Conservation (phyloP, 2,797 vertebrate species). For the Melanotaenia maccullochi region DNA sequence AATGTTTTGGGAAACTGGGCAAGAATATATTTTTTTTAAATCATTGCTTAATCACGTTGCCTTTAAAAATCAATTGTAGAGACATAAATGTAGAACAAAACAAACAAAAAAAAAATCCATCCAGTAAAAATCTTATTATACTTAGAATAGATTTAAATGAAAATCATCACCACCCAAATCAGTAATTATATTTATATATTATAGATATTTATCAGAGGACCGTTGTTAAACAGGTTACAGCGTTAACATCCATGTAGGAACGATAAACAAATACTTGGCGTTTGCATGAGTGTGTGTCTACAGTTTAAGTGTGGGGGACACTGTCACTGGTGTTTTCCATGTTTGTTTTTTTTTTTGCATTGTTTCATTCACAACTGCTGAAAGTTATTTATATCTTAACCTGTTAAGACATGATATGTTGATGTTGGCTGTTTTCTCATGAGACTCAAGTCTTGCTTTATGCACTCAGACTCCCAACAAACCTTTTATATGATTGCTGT, state of each 20-base stretch:
- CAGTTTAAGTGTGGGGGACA: conserved; percentile 14
- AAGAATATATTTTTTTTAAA: conserved; percentile 15
- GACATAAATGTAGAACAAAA: conserved; percentile 24
- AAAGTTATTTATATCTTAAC: conserved; percentile 49
- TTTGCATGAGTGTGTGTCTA: conserved; percentile 58
- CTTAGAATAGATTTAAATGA: conserved; percentile 18
- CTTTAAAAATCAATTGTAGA: conserved; percentile 29
- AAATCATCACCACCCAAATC: background rate
- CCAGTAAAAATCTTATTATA: background rate
- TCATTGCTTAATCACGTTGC: conserved; percentile 30
- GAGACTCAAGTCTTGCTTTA: conserved; percentile 4
- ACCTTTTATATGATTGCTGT: conserved; percentile 21
- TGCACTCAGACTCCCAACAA: conserved; percentile 11
- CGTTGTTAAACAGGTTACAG: conserved; percentile 32
- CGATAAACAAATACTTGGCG: conserved; percentile 76
- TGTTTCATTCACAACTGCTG: conserved; percentile 28
- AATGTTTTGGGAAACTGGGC: conserved; percentile 44
- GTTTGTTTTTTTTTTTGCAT: conserved; percentile 2
- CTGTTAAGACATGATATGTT: conserved; percentile 23
- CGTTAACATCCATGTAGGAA: conserved; percentile 69
- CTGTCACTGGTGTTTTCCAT: conserved; percentile 27
- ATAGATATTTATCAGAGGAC: conserved; percentile 7
- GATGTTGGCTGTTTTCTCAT: conserved; percentile 4
- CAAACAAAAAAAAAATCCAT: conserved; percentile 4
- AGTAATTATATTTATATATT: too few species aligned